phyloP scores from a whole-genome alignment of 2,113 vertebrate genomes.

The Ahaetulla prasina region DNA sequence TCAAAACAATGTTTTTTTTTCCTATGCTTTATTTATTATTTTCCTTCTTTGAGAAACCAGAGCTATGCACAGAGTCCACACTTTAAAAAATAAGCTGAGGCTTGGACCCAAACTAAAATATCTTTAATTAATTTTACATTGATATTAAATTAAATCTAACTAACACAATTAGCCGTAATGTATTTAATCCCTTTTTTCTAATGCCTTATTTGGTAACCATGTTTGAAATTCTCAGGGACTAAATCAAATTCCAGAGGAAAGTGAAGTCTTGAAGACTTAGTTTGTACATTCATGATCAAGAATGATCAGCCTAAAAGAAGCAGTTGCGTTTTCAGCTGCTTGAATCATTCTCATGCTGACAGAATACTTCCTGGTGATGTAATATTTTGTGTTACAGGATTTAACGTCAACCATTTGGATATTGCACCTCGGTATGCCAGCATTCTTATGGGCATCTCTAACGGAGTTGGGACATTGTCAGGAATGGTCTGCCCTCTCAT shows the following conservation, averaged over 20 bases:
- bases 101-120: neutral
- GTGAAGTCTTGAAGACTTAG: neutral
- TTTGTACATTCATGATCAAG: neutral
- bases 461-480: conserved; percentile 91
- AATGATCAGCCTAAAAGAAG: neutral
- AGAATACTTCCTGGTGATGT: accelerated
- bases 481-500: conserved; percentile 98
- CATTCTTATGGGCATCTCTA: conserved; percentile 98
- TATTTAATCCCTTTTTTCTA: neutral
- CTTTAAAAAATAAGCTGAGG: neutral
- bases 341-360: neutral
- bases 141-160: neutral
- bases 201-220: neutral
- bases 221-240: neutral
- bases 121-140: neutral
- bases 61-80: neutral
- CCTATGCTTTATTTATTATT: neutral
- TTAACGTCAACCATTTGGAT: conserved; percentile 97
- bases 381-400: conserved; percentile 72
- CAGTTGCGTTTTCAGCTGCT: neutral
- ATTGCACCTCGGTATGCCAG: conserved; percentile 97
- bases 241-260: neutral
- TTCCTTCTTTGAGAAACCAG: neutral
- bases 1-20: neutral
- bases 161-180: neutral